phyloP scores from a whole-genome alignment of 2,888 invertebrate species.

The Meiosimyza decipiens region DNA sequence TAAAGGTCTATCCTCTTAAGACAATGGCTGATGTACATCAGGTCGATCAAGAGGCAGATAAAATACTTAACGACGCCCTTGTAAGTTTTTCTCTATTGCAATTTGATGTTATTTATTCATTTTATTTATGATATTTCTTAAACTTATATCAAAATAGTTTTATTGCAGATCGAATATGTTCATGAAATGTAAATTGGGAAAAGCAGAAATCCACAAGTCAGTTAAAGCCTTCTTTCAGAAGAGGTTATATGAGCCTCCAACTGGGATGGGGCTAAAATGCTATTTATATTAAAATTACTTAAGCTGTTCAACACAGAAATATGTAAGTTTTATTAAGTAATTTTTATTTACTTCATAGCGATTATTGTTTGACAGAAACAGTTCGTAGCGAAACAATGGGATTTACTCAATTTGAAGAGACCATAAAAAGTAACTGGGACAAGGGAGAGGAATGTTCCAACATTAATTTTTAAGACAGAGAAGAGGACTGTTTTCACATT shows the following conservation, averaged over 20 bases:
- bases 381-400: slow-evolving; percentile 7
- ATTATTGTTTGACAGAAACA: slow-evolving; percentile 10
- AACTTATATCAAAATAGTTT: background rate
- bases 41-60: too few relatives aligned
- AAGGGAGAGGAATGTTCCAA: too few relatives aligned
- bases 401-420: background rate
- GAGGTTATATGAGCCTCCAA: slow-evolving; percentile 1
- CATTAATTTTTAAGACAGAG: too few relatives aligned
- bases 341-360: too few relatives aligned
- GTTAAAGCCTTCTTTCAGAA: background rate
- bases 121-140: background rate
- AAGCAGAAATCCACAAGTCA: background rate
- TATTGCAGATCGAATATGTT: background rate
- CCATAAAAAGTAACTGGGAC: too few relatives aligned
- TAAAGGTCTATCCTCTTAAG: too few relatives aligned
- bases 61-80: too few relatives aligned
- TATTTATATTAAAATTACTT: background rate
- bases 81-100: too few relatives aligned
- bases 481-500: background rate
- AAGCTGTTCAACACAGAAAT: too few relatives aligned
- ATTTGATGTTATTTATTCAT: too few relatives aligned
- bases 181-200: background rate
- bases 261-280: slow-evolving; percentile 2
- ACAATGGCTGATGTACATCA: too few relatives aligned
- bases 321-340: too few relatives aligned